Conservation (phyloP, 2,113 vertebrate genomes). For the Anguilla rostrata region DNA sequence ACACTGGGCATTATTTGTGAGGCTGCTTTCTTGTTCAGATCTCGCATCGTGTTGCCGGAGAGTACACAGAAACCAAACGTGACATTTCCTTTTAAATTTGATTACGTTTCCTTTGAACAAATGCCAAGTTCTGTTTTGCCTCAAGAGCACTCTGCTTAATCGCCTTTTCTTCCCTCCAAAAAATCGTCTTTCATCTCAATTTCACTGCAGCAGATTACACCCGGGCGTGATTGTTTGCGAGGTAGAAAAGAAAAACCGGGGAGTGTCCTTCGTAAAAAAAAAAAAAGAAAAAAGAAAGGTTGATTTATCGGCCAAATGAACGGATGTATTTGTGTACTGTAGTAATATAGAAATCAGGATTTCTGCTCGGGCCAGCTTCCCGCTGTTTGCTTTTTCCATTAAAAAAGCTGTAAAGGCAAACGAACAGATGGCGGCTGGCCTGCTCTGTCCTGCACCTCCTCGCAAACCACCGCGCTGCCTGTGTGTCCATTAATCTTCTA, state of each 20-base stretch:
- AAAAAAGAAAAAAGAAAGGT: slow-evolving; percentile 8
- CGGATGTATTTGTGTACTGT: slow-evolving; percentile 55
- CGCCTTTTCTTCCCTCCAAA: slow-evolving; percentile 67
- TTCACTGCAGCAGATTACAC: slow-evolving; percentile 69
- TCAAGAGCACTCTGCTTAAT: slow-evolving; percentile 76
- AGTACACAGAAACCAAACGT: slow-evolving; percentile 61
- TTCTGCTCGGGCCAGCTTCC: slow-evolving; percentile 80
- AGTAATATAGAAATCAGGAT: slow-evolving; percentile 60
- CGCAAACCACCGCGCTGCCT: slow-evolving; percentile 88
- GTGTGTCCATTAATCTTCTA: slow-evolving; percentile 98
- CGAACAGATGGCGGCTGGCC: slow-evolving; percentile 96
- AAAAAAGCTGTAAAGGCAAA: slow-evolving; percentile 88
- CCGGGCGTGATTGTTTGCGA: slow-evolving; percentile 69
- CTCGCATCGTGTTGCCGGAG: slow-evolving; percentile 54
- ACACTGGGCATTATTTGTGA: not conserved
- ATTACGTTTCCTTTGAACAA: slow-evolving; percentile 72
- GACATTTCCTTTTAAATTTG: slow-evolving; percentile 70
- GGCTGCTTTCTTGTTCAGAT: slow-evolving; percentile 42
- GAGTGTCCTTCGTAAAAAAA: slow-evolving; percentile 28
- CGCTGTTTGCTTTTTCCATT: slow-evolving; percentile 86
- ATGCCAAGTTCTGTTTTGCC: slow-evolving; percentile 75
- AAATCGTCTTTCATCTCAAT: slow-evolving; percentile 70
- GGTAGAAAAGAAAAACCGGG: slow-evolving; percentile 47
- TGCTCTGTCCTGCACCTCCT: slow-evolving; percentile 85
- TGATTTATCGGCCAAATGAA: slow-evolving; percentile 66